These are phyloP conservation scores for Spilosoma lubricipeda DNA, from an alignment of 2,888 invertebrate genomes.

Conservation along the genomic window DNA sequence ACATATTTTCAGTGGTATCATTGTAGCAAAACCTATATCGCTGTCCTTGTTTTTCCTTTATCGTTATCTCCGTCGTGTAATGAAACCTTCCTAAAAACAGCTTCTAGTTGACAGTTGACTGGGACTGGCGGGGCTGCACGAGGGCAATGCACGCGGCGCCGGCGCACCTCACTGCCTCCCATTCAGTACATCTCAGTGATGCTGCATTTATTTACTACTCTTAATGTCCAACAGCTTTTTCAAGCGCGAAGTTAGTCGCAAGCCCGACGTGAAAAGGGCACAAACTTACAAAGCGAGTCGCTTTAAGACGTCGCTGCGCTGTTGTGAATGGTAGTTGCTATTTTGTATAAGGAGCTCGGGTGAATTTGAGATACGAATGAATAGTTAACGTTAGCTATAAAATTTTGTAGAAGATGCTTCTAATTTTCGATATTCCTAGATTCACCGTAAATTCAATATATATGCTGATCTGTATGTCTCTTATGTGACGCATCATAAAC, in stretches of 20 bases:
- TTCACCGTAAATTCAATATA: slow-evolving; percentile 24
- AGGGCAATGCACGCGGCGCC: slow-evolving; percentile 82
- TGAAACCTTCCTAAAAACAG: too few relatives aligned
- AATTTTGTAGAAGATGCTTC: slow-evolving; percentile 38
- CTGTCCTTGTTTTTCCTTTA: too few relatives aligned
- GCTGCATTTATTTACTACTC: slow-evolving; percentile 75
- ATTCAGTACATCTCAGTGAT: slow-evolving; percentile 74
- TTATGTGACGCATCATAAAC: slow-evolving; percentile 12
- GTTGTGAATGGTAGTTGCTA: slow-evolving; percentile 51
- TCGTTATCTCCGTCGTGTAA: too few relatives aligned
- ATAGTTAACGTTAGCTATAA: slow-evolving; percentile 38
- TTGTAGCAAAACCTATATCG: too few relatives aligned
- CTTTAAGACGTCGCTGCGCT: slow-evolving; percentile 36
- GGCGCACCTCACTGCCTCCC: slow-evolving; percentile 76
- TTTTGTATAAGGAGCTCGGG: slow-evolving; percentile 42
- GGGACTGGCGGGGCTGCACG: slow-evolving; percentile 64
- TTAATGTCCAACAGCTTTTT: slow-evolving; percentile 35
- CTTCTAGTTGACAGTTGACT: too few relatives aligned
- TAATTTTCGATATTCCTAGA: slow-evolving; percentile 34
- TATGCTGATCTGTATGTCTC: slow-evolving; percentile 8
- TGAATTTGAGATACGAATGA: slow-evolving; percentile 43
- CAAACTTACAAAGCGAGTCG: slow-evolving; percentile 38
- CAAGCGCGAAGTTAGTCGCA: slow-evolving; percentile 32
- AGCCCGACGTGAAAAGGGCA: slow-evolving; percentile 29
- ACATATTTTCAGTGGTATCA: too few relatives aligned